phyloP scores from a whole-genome alignment of 2,888 invertebrate genomes.

The Neoscelio sp. region DNA sequence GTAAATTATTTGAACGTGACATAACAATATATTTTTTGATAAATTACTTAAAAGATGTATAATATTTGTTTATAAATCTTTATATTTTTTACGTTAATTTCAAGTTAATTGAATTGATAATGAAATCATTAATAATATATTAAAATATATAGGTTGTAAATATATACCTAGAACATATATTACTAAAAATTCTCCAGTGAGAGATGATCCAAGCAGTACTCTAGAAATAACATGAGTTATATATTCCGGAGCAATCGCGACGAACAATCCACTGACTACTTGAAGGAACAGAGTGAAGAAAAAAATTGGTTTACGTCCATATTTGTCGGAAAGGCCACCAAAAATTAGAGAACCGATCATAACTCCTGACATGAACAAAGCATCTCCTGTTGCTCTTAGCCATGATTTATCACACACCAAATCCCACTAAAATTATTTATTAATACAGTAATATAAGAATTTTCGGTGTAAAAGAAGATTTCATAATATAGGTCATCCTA shows the following conservation, averaged over 20 bases:
- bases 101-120: too few relatives aligned
- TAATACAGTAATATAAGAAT: too few relatives aligned
- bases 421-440: too few relatives aligned
- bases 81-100: too few relatives aligned
- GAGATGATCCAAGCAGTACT: slow-evolving; percentile 88
- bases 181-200: slow-evolving; percentile 91
- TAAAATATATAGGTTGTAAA: neutral
- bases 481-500: too few relatives aligned
- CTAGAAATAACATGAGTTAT: slow-evolving; percentile 87
- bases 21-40: neutral
- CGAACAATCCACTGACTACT: slow-evolving; percentile 87
- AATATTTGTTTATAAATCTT: too few relatives aligned
- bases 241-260: slow-evolving; percentile 88
- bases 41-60: too few relatives aligned
- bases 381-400: slow-evolving; percentile 87
- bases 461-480: too few relatives aligned
- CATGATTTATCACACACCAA: slow-evolving; percentile 87
- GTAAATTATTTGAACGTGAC: neutral
- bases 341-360: slow-evolving; percentile 89
- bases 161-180: slow-evolving; percentile 92
- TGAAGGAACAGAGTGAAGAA: slow-evolving; percentile 89
- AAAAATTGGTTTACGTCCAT: slow-evolving; percentile 89
- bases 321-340: slow-evolving; percentile 89
- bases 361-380: slow-evolving; percentile 89
- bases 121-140: too few relatives aligned